These are phyloP conservation scores for Seriola quinqueradiata DNA, from an alignment of 2,113 vertebrate genomes.

Conservation along the genomic window DNA sequence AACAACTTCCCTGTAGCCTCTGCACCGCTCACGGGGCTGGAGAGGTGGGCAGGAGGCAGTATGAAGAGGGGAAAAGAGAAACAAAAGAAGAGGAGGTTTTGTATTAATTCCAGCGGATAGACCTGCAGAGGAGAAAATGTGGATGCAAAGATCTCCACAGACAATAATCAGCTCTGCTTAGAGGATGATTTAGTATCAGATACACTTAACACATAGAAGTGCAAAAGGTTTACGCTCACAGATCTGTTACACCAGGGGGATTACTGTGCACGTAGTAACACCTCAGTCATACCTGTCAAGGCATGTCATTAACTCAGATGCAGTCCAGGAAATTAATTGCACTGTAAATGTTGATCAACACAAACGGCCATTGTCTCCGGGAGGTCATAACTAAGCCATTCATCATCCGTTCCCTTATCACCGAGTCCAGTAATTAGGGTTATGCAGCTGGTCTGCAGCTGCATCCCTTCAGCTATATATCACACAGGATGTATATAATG, in stretches of 20 bases:
- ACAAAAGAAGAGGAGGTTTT: background rate
- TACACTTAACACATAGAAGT: background rate
- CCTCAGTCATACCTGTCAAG: slow-evolving; percentile 32
- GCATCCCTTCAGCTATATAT: background rate
- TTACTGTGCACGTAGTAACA: slow-evolving; percentile 23
- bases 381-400: slow-evolving; percentile 32
- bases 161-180: background rate
- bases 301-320: slow-evolving; percentile 47
- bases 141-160: background rate
- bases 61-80: background rate
- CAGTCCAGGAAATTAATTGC: slow-evolving; percentile 55
- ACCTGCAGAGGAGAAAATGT: slow-evolving; percentile 21
- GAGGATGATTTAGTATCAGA: slow-evolving; percentile 7
- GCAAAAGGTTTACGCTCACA: slow-evolving; percentile 23
- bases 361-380: slow-evolving; percentile 33
- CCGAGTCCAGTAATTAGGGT: slow-evolving; percentile 1
- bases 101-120: background rate
- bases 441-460: slow-evolving; percentile 1
- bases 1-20: slow-evolving; percentile 29
- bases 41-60: slow-evolving; percentile 14
- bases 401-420: slow-evolving; percentile 40
- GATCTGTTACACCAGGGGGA: slow-evolving; percentile 1
- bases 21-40: slow-evolving; percentile 8
- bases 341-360: slow-evolving; percentile 69
- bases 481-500: slow-evolving; percentile 8